Percentiles rank a stretch among this genome's conserved stretches.
phyloP scores from a whole-genome alignment of 1,140 invertebrate genomes.

The Drosophila ficusphila region DNA sequence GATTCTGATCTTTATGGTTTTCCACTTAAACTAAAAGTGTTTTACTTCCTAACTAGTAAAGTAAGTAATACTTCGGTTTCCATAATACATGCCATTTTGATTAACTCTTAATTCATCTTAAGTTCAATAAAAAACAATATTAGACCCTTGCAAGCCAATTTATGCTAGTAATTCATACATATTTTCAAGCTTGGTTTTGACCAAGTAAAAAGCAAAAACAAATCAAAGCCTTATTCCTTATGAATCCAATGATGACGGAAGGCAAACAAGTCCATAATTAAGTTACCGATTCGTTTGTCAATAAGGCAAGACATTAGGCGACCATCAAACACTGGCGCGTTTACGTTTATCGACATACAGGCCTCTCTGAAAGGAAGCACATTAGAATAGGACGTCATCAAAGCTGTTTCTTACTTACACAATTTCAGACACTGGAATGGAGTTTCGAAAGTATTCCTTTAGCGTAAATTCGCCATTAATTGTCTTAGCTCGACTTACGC shows the following conservation, averaged over 20 bases:
- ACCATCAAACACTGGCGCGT: slow-evolving; percentile 43
- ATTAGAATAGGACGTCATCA: background rate
- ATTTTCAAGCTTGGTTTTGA: background rate
- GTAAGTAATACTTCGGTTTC: no score
- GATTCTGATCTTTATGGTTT: no score
- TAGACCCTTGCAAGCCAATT: background rate
- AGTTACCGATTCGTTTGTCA: slow-evolving; percentile 62
- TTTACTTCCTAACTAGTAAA: no score
- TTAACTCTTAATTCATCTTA: no score
- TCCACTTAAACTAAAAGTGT: no score
- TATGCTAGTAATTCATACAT: background rate
- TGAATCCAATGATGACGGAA: slow-evolving; percentile 73
- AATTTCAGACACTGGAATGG: slow-evolving; percentile 56
- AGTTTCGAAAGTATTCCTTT: slow-evolving; percentile 70
- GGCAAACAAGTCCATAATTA: slow-evolving; percentile 76
- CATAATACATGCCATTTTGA: no score
- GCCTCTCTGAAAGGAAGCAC: slow-evolving; percentile 44
- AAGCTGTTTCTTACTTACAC: slow-evolving; percentile 47
- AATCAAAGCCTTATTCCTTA: slow-evolving; percentile 10
- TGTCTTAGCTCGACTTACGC: slow-evolving; percentile 46
- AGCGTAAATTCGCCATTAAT: slow-evolving; percentile 45
- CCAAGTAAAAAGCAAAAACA: background rate
- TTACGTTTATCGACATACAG: slow-evolving; percentile 38
- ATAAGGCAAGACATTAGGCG: slow-evolving; percentile 52
- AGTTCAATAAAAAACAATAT: background rate